phyloP scores from a whole-genome alignment of 2,888 invertebrate genomes.

The Metopia argyrocephala region DNA sequence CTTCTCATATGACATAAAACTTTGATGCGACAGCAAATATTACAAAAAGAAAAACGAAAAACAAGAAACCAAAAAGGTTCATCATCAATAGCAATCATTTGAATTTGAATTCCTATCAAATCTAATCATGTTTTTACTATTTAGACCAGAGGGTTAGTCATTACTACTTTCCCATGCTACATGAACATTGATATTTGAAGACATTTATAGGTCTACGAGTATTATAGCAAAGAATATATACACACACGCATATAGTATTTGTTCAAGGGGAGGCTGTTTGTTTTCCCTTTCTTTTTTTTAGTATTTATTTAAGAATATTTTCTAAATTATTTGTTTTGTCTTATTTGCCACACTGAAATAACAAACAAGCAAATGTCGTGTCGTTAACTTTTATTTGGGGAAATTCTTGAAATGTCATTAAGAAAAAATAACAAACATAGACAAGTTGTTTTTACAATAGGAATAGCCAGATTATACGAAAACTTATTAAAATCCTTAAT shows the following conservation, averaged over 20 bases:
- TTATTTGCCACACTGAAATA: slow-evolving; percentile 42
- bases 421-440: slow-evolving; percentile 10
- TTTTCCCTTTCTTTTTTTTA: neutral
- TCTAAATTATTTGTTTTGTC: slow-evolving; percentile 49
- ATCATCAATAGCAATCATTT: slow-evolving; percentile 31
- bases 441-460: neutral
- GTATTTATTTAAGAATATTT: slow-evolving; percentile 48
- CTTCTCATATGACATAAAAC: slow-evolving; percentile 21
- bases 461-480: neutral
- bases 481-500: slow-evolving; percentile 39
- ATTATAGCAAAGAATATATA: slow-evolving; percentile 28
- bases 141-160: slow-evolving; percentile 30
- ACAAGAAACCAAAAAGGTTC: no score
- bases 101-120: slow-evolving; percentile 57
- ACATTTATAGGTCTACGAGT: slow-evolving; percentile 44
- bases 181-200: slow-evolving; percentile 14
- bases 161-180: neutral
- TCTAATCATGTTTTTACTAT: slow-evolving; percentile 52
- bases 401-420: slow-evolving; percentile 40
- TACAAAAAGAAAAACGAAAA: no score
- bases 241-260: neutral
- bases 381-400: slow-evolving; percentile 12
- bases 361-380: slow-evolving; percentile 43
- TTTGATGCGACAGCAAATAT: slow-evolving; percentile 51
- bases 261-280: neutral